A percentile compares a stretch with the other conserved stretches of the same genome.
These are phyloP conservation scores for Gopherus evgoodei DNA, from an alignment of 2,113 vertebrate genomes.

Conservation along the genomic window DNA sequence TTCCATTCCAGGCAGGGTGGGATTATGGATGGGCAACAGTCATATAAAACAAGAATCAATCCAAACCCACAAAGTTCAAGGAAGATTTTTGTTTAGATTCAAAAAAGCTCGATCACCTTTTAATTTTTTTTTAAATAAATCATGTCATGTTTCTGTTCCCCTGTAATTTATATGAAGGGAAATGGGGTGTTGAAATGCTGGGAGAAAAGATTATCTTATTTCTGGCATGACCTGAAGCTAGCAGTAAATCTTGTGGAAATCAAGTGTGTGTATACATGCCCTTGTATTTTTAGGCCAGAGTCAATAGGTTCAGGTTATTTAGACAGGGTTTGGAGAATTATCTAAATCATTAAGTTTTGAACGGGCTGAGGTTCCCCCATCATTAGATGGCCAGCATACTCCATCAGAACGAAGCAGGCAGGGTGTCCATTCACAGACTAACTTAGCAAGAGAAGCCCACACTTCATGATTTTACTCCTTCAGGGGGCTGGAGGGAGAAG, in stretches of 20 bases:
- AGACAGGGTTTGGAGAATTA: conserved; percentile 36
- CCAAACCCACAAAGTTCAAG: background rate
- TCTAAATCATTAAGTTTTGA: background rate
- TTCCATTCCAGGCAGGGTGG: conserved; percentile 58
- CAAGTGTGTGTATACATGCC: background rate
- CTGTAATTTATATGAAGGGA: background rate
- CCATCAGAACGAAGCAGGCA: background rate
- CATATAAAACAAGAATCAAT: conserved; percentile 58
- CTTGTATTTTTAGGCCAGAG: conserved; percentile 11
- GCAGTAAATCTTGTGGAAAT: conserved; percentile 54
- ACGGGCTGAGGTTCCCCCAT: background rate
- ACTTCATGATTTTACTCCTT: background rate
- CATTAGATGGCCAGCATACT: background rate
- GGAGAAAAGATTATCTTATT: conserved; percentile 39
- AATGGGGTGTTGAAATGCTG: conserved; percentile 54
- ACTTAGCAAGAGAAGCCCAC: background rate
- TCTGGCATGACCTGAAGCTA: conserved; percentile 43
- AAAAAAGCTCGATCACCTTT: background rate
- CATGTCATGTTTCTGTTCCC: background rate
- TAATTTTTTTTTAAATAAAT: background rate
- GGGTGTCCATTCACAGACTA: accelerated
- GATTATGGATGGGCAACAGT: conserved; percentile 56
- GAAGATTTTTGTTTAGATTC: conserved; percentile 21
- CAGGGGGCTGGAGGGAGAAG: background rate
- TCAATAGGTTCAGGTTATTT: conserved; percentile 54